A percentile compares a stretch with the other conserved stretches of the same genome.
phyloP scores from a whole-genome alignment of 1,140 invertebrate species.

The Lasioglossum baleicum region DNA sequence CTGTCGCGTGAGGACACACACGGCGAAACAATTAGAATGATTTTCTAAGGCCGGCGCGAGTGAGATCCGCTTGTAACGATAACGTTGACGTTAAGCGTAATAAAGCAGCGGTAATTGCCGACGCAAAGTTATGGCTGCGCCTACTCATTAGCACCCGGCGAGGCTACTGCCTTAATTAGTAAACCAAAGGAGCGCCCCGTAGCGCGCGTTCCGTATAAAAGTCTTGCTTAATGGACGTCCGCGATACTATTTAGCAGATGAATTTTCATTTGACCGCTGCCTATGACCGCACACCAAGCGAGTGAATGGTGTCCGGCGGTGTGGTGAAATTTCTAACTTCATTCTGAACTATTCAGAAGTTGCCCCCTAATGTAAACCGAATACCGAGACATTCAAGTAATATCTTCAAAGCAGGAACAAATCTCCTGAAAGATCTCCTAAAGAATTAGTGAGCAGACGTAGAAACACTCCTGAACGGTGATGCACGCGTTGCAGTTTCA shows the following conservation, averaged over 20 bases:
- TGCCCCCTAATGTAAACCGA: too few relatives aligned
- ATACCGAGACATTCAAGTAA: too few relatives aligned
- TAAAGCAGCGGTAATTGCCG: constrained; percentile 70
- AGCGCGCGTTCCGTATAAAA: constrained; percentile 62
- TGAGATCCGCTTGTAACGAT: constrained; percentile 58
- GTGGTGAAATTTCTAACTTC: background rate
- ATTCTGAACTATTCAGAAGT: too few relatives aligned
- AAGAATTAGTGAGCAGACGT: too few relatives aligned
- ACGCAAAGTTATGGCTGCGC: constrained; percentile 63
- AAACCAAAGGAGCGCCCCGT: constrained; percentile 50
- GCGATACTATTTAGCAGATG: constrained; percentile 53
- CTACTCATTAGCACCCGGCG: constrained; percentile 68
- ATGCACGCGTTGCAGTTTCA: background rate
- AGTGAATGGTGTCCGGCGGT: background rate
- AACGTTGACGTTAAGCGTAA: constrained; percentile 62
- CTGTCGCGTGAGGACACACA: constrained; percentile 29
- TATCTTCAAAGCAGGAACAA: too few relatives aligned
- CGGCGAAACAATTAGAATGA: constrained; percentile 27
- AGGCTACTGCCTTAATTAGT: constrained; percentile 65
- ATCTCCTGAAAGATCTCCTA: too few relatives aligned
- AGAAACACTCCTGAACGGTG: too few relatives aligned
- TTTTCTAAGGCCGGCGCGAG: constrained; percentile 31
- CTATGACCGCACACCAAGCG: constrained; percentile 28
- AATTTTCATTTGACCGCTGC: constrained; percentile 51
- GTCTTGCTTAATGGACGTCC: constrained; percentile 49